Evolutionary conservation across 2,797 vertebrate species (phyloP), one percentile per base, ranked within the genome.

Genomic region (Heteromormyrus szaboi): DNA sequence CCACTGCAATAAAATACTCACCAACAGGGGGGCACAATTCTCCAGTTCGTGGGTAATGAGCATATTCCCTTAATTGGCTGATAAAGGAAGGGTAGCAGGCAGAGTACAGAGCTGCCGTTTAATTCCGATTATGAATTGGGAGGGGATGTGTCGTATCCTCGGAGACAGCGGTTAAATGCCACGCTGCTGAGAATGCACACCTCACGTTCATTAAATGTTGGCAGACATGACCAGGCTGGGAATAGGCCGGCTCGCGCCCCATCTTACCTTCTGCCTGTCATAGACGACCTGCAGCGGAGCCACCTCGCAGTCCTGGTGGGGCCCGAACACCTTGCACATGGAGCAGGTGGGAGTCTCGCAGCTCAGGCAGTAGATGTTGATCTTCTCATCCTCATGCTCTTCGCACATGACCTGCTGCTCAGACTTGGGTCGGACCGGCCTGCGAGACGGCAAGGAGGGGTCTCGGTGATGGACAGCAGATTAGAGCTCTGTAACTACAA

Each of bases 301-400:
- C 41, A 99, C 98, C 25, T 98, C 96, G 0, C 98, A 99, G 94
- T 97, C 97, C 90, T 96, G 97, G 94, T 99, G 98, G 0, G 95
- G 95, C 0, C 98, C 97, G 0, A 98, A 99, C 93, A 98, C 98
- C 91, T 98, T 98, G 95, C 98, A 98, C 94, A 99, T 97, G 90
- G 97, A 98, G 95, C 98, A 99, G 92, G 97, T 98, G 88, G 97
- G 97, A 0, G 90, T 94, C 93, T 98, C 95, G 0, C 97, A 98
- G 92, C 92, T 96, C 90, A 98, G 92, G 91, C 98, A 99, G 95
- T 98, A 99, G 93, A 98, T 97, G 91, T 98, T 98, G 93, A 98
- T 97, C 91, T 95, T 97, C 93, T 98, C 97, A 0, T 98, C 97
- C 37, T 96, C 95, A 0, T 98, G 98, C 7, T 98, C 97, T 84